A percentile compares a stretch with the other conserved stretches of the same genome.
phyloP scores from a whole-genome alignment of 2,113 vertebrate genomes.

The Acrocephalus kingi region DNA sequence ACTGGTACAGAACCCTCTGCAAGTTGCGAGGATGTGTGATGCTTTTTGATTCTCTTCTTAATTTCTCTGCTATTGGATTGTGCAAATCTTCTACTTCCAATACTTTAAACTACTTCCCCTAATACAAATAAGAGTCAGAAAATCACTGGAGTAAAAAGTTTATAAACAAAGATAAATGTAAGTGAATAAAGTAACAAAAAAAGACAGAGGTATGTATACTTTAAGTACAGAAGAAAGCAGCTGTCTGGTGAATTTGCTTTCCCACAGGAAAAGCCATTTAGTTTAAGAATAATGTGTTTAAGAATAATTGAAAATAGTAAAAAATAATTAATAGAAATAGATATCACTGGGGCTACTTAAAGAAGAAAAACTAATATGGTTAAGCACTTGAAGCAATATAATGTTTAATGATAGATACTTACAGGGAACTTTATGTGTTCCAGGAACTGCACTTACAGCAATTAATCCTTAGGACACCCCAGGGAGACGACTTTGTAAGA shows the following conservation, averaged over 20 bases:
- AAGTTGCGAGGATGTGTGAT: neutral
- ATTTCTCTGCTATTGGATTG: neutral
- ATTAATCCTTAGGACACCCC: constrained; percentile 27
- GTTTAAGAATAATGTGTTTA: neutral
- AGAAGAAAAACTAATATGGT: constrained; percentile 1
- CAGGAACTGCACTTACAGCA: constrained; percentile 6
- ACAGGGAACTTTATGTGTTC: constrained; percentile 19
- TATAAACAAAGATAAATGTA: neutral
- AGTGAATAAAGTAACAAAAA: neutral
- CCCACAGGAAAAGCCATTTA: neutral
- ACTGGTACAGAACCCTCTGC: neutral
- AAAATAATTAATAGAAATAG: constrained; percentile 48
- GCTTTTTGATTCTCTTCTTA: neutral
- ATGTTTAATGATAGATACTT: constrained; percentile 33
- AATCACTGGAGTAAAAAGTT: neutral
- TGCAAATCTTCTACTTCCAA: neutral
- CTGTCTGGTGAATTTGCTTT: neutral
- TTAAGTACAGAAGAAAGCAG: constrained; percentile 19
- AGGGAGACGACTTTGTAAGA: neutral
- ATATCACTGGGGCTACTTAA: constrained; percentile 2
- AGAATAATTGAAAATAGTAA: constrained; percentile 18
- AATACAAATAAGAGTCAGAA: neutral
- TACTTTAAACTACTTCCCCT: neutral
- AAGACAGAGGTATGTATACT: neutral
- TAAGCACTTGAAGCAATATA: constrained; percentile 12